A percentile compares a stretch with the other conserved stretches of the same genome.
Conservation (phyloP, 2,888 invertebrate species). For the Callyntrura sp. region DNA sequence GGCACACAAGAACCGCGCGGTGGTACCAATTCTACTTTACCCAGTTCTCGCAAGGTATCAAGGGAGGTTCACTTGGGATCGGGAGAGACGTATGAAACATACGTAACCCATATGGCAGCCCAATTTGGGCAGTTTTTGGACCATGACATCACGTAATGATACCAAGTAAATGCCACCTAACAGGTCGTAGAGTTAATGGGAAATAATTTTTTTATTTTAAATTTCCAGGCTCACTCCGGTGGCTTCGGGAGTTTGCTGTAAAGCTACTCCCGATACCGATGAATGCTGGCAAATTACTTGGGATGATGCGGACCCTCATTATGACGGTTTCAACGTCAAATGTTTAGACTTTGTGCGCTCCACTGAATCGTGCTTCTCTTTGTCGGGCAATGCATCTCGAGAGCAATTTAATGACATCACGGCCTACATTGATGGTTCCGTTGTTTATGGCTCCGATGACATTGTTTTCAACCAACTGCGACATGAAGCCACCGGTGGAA, state of each 20-base stretch:
- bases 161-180: neutral
- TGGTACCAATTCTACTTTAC: slow-evolving; percentile 89
- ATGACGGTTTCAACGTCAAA: slow-evolving; percentile 77
- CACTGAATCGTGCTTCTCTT: slow-evolving; percentile 28
- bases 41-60: slow-evolving; percentile 92
- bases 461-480: neutral
- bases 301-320: slow-evolving; percentile 64
- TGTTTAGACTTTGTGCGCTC: slow-evolving; percentile 70
- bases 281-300: slow-evolving; percentile 81
- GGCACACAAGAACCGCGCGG: slow-evolving; percentile 85
- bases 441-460: slow-evolving; percentile 59
- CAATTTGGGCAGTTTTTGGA: slow-evolving; percentile 80
- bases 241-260: slow-evolving; percentile 66
- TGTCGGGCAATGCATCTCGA: slow-evolving; percentile 52
- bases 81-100: slow-evolving; percentile 86
- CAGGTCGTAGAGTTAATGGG: no score
- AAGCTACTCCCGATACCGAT: slow-evolving; percentile 42
- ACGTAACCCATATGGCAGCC: slow-evolving; percentile 80
- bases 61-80: slow-evolving; percentile 88
- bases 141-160: slow-evolving; percentile 80
- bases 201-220: no score
- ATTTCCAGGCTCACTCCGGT: slow-evolving; percentile 42
- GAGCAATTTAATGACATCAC: slow-evolving; percentile 82
- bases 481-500: neutral
- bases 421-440: slow-evolving; percentile 81